A percentile compares a stretch with the other conserved stretches of the same genome.
Evolutionary conservation across 2,888 invertebrate genomes (phyloP).

Genomic region (Apamea crenata): DNA sequence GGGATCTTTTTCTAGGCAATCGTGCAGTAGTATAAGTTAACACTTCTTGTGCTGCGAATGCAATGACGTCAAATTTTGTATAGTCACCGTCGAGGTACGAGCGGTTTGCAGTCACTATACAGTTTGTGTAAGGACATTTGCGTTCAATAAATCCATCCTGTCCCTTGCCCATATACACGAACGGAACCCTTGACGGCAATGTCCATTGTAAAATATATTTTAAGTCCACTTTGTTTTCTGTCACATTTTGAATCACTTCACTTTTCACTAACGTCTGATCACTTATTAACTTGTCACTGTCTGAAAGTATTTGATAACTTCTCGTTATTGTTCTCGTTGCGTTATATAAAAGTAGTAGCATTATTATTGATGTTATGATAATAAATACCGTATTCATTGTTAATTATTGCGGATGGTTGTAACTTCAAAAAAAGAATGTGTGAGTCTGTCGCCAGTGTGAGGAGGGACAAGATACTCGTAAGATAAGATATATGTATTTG

Average conservation of each 20-base stretch:
- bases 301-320: background rate
- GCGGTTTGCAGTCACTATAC: constrained; percentile 77
- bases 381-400: constrained; percentile 38
- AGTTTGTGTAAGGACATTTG: constrained; percentile 79
- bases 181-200: constrained; percentile 68
- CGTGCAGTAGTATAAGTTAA: constrained; percentile 3
- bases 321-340: background rate
- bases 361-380: constrained; percentile 8
- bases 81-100: constrained; percentile 69
- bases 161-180: constrained; percentile 74
- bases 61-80: constrained; percentile 79
- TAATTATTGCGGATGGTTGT: background rate
- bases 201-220: constrained; percentile 80
- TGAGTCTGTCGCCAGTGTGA: background rate
- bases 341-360: constrained; percentile 25
- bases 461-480: constrained; percentile 23
- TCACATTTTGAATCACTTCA: constrained; percentile 20
- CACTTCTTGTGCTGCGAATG: constrained; percentile 78
- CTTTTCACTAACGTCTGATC: constrained; percentile 3
- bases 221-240: constrained; percentile 38
- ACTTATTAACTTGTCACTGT: constrained; percentile 13
- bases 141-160: constrained; percentile 71
- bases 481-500: no score
- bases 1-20: constrained; percentile 69
- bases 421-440: background rate